Evolutionary conservation across 2,888 invertebrate genomes (phyloP), one percentile per base, ranked within the genome.

Genomic region (Synanthedon vespiformis): DNA sequence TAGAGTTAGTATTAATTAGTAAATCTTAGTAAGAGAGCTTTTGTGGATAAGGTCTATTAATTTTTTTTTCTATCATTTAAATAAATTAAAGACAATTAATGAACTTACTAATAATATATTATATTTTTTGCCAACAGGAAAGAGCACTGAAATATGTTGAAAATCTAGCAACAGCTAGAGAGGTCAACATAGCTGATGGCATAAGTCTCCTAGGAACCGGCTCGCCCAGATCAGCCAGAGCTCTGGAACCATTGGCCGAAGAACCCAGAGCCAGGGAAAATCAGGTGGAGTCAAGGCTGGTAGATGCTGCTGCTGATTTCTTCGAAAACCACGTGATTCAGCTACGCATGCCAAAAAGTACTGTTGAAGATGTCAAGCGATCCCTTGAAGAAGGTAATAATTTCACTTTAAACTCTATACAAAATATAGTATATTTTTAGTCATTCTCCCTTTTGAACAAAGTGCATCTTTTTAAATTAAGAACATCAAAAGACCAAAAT

Each of bases 311-410:
- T 49, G 91, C 92, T 50, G 91, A 93, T 59, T 95, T 94, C 88
- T 82, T 95, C 61, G 92, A 93, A 59, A 92, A 93, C 61, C 94
- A 95, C 76, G 94, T 94, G 27, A 89, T 95, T 55, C 94, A 95
- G 73, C 89, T 95, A 59, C 93, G 94, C 68, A 88, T 95, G 52
- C 95, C 95, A 40, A 92, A 92, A 60, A 90, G 90, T 61, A 90
- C 92, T 8, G 90, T 93, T 57, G 89, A 92, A 57, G 94, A 94
- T 68, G 90, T 94, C 71, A 92, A 93, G 70, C 89, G 93, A 60
- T 93, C 94, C 40, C 87, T 94, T 62, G 94, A 94, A 63, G 95
- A 95, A 92, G 94, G 94, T 94, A 80, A 90, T 82, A 10, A 34
- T 34, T 34, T 34, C 34, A 10, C 10, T 34, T 10, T 34, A 34